Percentiles rank a stretch among this genome's conserved stretches.
Evolutionary conservation across 2,113 vertebrate species (phyloP).

Genomic region (Glaucomys volans): DNA sequence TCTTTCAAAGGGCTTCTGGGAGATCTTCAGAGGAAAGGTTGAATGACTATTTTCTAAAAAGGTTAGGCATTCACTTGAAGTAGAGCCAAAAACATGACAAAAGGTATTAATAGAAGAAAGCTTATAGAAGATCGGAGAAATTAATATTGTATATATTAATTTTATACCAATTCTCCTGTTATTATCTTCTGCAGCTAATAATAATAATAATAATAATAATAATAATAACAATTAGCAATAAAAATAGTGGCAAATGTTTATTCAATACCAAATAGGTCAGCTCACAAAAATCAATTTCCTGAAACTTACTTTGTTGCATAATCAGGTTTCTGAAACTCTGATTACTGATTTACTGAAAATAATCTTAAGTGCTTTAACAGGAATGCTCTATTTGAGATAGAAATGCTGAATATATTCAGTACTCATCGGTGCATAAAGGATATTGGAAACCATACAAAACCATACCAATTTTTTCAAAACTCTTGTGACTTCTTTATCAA

Average conservation of each 20-base stretch:
- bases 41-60: neutral
- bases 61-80: neutral
- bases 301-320: slow-evolving; percentile 1
- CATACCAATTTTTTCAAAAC: neutral
- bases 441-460: neutral
- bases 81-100: neutral
- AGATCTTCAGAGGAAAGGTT: neutral
- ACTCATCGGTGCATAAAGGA: neutral
- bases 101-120: neutral
- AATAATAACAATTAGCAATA: neutral
- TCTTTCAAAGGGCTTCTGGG: neutral
- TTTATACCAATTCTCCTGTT: neutral
- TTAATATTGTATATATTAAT: neutral
- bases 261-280: neutral
- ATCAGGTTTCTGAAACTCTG: slow-evolving; percentile 46
- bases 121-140: neutral
- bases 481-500: neutral
- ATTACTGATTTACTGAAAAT: slow-evolving; percentile 24
- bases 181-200: neutral
- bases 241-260: slow-evolving; percentile 33
- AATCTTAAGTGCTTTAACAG: slow-evolving; percentile 9
- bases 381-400: neutral
- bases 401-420: neutral
- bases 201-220: neutral
- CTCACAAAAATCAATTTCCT: slow-evolving; percentile 30